phyloP scores from a whole-genome alignment of 1,140 invertebrate genomes.

The Tetranychus cinnabarinus region DNA sequence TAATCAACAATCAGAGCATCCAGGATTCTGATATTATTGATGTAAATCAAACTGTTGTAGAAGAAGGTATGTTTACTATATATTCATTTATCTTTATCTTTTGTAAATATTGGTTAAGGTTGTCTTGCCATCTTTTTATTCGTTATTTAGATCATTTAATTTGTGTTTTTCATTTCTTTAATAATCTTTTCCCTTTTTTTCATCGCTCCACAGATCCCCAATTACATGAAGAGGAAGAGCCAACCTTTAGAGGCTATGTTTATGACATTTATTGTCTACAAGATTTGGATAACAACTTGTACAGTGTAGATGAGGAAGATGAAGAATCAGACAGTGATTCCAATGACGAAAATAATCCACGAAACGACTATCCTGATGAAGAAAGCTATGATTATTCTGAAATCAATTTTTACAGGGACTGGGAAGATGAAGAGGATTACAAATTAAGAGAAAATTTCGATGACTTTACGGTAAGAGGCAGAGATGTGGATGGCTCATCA shows the following conservation, averaged over 20 bases:
- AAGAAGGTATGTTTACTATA: background rate
- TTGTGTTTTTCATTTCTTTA: no score
- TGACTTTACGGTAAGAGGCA: background rate
- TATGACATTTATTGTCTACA: background rate
- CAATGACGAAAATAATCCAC: background rate
- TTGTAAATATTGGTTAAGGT: no score
- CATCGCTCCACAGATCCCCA: no score
- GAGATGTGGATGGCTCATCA: background rate
- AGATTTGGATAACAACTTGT: background rate
- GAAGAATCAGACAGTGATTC: background rate
- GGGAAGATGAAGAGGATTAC: background rate
- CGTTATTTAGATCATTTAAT: no score
- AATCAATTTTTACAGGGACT: background rate
- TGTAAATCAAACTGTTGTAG: background rate
- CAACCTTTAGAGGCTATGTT: background rate
- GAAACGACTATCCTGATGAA: background rate
- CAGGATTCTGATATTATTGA: background rate
- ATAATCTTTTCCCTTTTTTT: no score
- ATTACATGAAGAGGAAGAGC: background rate
- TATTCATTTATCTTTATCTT: no score
- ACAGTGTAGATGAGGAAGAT: background rate
- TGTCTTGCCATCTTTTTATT: no score
- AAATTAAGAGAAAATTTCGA: background rate
- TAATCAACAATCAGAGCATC: background rate
- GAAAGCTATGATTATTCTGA: background rate